These are phyloP conservation scores for Lates japonicus DNA, from an alignment of 2,797 vertebrate genomes.

Conservation along the genomic window DNA sequence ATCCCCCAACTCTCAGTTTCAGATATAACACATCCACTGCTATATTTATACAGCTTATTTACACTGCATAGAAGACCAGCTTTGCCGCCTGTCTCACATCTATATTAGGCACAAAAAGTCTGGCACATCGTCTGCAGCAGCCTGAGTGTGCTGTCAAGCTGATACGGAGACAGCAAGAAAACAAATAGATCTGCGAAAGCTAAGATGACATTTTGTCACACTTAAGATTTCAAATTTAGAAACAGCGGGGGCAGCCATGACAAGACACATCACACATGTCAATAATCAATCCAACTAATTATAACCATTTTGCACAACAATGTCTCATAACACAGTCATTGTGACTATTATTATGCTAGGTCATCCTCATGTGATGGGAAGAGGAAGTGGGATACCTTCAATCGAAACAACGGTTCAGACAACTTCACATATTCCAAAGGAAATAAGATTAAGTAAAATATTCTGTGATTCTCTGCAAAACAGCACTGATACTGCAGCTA, in stretches of 20 bases:
- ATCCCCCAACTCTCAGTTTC: constrained; percentile 41
- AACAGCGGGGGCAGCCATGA: constrained; percentile 15
- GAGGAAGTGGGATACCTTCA: constrained; percentile 73
- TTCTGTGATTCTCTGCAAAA: constrained; percentile 8
- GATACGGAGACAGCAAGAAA: constrained; percentile 40
- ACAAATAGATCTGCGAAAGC: constrained; percentile 42
- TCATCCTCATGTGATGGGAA: constrained; percentile 79
- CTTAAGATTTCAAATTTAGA: constrained; percentile 51
- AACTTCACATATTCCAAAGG: constrained; percentile 40
- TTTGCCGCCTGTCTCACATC: constrained; percentile 74
- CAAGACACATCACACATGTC: constrained; percentile 42
- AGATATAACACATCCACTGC: constrained; percentile 78
- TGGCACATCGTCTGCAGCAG: constrained; percentile 64
- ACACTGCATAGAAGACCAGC: constrained; percentile 80
- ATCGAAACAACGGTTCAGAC: constrained; percentile 50
- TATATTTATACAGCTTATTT: constrained; percentile 84
- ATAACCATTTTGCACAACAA: constrained; percentile 50
- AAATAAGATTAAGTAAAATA: constrained; percentile 37
- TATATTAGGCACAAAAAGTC: constrained; percentile 80
- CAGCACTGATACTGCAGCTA: background rate
- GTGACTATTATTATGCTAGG: constrained; percentile 66
- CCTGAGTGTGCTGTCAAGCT: constrained; percentile 48
- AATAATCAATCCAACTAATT: constrained; percentile 52
- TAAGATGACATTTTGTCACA: constrained; percentile 51
- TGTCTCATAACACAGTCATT: constrained; percentile 51